Conservation (phyloP, 2,888 invertebrate species). For the Meta bourneti region DNA sequence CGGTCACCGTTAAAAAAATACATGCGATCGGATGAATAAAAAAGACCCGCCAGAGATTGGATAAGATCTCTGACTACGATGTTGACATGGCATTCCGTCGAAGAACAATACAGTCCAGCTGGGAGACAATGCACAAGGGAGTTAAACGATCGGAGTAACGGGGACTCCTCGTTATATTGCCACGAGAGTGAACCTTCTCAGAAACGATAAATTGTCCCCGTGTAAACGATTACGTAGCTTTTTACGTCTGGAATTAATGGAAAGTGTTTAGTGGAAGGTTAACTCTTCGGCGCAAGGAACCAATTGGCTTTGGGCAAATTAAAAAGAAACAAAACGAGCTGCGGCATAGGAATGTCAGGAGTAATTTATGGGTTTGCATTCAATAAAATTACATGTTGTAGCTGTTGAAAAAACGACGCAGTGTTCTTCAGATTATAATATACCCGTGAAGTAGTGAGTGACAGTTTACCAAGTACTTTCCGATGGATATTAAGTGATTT, state of each 20-base stretch:
- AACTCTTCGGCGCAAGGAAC: not conserved
- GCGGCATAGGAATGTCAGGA: too few species aligned
- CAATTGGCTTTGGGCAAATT: too few species aligned
- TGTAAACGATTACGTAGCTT: conserved; percentile 21
- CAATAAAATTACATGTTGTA: not conserved
- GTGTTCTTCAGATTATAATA: too few species aligned
- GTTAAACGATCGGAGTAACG: conserved; percentile 19
- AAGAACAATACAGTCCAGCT: not conserved
- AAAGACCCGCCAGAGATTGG: conserved; percentile 10
- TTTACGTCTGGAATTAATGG: conserved; percentile 18
- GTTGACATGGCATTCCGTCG: conserved; percentile 21
- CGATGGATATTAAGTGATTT: too few species aligned
- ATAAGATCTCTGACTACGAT: conserved; percentile 20
- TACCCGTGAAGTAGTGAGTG: too few species aligned
- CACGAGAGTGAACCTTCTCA: conserved; percentile 11
- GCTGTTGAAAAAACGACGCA: too few species aligned
- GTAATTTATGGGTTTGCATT: not conserved
- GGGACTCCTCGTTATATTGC: conserved; percentile 12
- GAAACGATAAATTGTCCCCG: conserved; percentile 33
- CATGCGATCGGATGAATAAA: not conserved
- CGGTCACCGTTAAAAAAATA: conserved; percentile 25
- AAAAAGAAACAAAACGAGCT: too few species aligned
- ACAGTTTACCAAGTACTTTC: too few species aligned
- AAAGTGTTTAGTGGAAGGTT: conserved; percentile 10
- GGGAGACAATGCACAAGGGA: conserved; percentile 50